Conservation (phyloP, 2,888 invertebrate species). For the Meghimatium bilineatum region DNA sequence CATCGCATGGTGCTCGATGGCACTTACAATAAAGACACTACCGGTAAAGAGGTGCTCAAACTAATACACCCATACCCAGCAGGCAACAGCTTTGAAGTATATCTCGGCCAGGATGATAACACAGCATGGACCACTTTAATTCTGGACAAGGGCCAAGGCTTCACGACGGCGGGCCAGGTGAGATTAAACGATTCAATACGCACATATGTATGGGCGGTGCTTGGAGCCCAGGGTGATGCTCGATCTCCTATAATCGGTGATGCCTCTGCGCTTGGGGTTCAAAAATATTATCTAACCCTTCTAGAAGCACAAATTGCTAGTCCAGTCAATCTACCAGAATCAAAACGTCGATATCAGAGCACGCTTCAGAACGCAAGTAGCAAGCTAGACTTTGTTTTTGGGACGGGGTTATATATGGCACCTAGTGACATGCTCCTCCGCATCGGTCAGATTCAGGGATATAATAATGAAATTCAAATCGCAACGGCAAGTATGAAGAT, state of each 20-base stretch:
- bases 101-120: too few relatives aligned
- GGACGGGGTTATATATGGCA: background rate
- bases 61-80: too few relatives aligned
- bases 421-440: slow-evolving; percentile 9
- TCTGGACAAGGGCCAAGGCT: too few relatives aligned
- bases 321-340: background rate
- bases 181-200: background rate
- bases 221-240: background rate
- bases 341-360: background rate
- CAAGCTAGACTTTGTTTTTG: background rate
- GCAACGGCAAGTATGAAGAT: background rate
- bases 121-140: too few relatives aligned
- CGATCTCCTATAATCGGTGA: background rate
- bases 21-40: too few relatives aligned
- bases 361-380: background rate
- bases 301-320: background rate
- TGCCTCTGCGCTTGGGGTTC: background rate
- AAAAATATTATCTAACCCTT: background rate
- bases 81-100: too few relatives aligned
- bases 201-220: background rate
- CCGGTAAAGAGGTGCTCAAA: too few relatives aligned
- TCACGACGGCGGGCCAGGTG: too few relatives aligned
- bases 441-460: background rate
- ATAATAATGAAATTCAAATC: background rate
- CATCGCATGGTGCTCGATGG: too few relatives aligned